phyloP scores from a whole-genome alignment of 2,888 invertebrate genomes.

The Neocrepidodera transversa region DNA sequence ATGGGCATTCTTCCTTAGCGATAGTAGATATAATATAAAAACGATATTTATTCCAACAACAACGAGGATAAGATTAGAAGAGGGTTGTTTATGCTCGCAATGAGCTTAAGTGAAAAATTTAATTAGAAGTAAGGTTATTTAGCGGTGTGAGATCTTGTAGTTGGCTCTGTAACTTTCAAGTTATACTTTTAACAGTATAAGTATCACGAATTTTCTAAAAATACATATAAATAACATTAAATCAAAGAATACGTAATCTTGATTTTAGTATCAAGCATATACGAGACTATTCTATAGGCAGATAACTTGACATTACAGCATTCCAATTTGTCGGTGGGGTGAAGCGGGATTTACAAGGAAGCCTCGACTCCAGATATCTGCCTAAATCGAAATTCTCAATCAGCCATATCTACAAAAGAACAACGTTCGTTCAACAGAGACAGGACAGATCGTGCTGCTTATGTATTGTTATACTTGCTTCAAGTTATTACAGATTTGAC shows the following conservation, averaged over 20 bases:
- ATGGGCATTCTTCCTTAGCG: conserved; percentile 31
- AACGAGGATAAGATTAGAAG: conserved; percentile 7
- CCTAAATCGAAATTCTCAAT: conserved; percentile 50
- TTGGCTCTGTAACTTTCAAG: too few relatives aligned
- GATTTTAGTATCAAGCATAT: neutral
- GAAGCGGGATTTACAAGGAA: conserved; percentile 7
- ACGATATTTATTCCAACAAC: neutral
- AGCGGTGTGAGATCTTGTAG: too few relatives aligned
- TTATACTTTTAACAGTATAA: too few relatives aligned
- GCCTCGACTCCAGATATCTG: conserved; percentile 40
- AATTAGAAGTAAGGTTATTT: too few relatives aligned
- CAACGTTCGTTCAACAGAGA: conserved; percentile 50
- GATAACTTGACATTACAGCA: conserved; percentile 46
- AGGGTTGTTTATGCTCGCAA: neutral
- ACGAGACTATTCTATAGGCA: conserved; percentile 11
- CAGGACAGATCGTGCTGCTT: conserved; percentile 55
- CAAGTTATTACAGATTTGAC: conserved; percentile 58
- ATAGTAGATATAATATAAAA: too few relatives aligned
- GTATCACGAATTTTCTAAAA: too few relatives aligned
- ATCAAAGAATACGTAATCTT: conserved; percentile 1
- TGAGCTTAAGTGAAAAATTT: too few relatives aligned
- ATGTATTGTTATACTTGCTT: conserved; percentile 56
- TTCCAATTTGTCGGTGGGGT: conserved; percentile 51
- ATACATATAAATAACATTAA: too few relatives aligned
- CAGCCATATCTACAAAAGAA: conserved; percentile 51